Conservation (phyloP, 2,113 vertebrate genomes). For the Verasper variegatus region DNA sequence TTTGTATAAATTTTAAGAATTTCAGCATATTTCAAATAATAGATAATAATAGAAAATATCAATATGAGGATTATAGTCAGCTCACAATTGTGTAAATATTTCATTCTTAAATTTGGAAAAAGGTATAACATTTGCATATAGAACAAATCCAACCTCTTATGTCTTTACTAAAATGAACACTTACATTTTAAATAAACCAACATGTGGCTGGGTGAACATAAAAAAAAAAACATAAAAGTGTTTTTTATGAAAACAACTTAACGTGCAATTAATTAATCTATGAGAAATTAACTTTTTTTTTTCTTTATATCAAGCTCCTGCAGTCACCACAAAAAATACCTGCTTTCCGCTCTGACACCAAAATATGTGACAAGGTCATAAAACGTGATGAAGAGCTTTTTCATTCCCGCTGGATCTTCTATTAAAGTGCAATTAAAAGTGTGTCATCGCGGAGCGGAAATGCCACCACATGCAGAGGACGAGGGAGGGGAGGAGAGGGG, state of each 20-base stretch:
- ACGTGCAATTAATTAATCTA: not conserved
- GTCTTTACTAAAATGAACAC: not conserved
- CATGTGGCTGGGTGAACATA: not conserved
- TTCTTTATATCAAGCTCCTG: not conserved
- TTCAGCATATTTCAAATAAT: not conserved
- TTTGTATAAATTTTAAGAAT: not conserved
- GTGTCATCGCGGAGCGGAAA: slow-evolving; percentile 70
- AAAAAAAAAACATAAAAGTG: not conserved
- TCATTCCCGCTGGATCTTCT: slow-evolving; percentile 74
- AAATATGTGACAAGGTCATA: slow-evolving; percentile 75
- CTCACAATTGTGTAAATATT: not conserved
- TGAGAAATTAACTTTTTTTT: slow-evolving; percentile 1
- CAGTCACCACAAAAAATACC: slow-evolving; percentile 58
- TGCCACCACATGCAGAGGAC: slow-evolving; percentile 57
- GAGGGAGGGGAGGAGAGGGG: not conserved
- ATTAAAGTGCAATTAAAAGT: slow-evolving; percentile 80
- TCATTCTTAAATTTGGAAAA: not conserved
- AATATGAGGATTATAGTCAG: not conserved
- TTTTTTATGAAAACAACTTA: not conserved
- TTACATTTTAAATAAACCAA: not conserved
- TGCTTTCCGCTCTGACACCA: slow-evolving; percentile 65
- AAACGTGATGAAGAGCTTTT: slow-evolving; percentile 73
- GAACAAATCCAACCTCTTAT: not conserved
- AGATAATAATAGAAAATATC: not conserved
- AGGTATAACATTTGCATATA: not conserved